phyloP scores from a whole-genome alignment of 1,140 invertebrate genomes.

The Eufriesea mexicana region DNA sequence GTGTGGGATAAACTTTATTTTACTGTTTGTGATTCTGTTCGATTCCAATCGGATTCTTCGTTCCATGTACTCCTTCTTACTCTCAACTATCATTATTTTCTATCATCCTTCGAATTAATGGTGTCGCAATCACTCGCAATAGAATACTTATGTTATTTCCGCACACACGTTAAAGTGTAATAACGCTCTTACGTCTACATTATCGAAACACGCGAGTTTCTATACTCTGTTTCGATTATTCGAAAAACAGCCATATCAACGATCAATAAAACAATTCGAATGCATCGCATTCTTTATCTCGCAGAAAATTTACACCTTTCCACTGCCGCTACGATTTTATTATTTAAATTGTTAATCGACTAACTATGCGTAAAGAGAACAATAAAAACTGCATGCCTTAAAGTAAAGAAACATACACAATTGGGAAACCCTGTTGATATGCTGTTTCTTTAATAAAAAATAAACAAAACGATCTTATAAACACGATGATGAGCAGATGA shows the following conservation, averaged over 20 bases:
- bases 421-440: conserved; percentile 29
- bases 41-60: not conserved
- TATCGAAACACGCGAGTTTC: not conserved
- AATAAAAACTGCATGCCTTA: not conserved
- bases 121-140: not conserved
- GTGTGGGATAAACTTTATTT: conserved; percentile 3
- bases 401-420: conserved; percentile 20
- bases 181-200: too few species aligned
- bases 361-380: not conserved
- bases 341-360: not conserved
- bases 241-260: not conserved
- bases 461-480: conserved; percentile 54
- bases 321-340: not conserved
- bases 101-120: not conserved
- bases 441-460: conserved; percentile 60
- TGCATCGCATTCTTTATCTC: too few species aligned
- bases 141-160: not conserved
- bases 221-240: not conserved
- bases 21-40: not conserved
- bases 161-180: too few species aligned
- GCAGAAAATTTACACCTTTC: not conserved
- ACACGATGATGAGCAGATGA: conserved; percentile 17
- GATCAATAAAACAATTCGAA: not conserved
- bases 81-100: not conserved
- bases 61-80: too few species aligned